Evolutionary conservation across 2,113 vertebrate species (phyloP), one percentile per base, ranked within the genome.

Genomic region (Raja brachyura): DNA sequence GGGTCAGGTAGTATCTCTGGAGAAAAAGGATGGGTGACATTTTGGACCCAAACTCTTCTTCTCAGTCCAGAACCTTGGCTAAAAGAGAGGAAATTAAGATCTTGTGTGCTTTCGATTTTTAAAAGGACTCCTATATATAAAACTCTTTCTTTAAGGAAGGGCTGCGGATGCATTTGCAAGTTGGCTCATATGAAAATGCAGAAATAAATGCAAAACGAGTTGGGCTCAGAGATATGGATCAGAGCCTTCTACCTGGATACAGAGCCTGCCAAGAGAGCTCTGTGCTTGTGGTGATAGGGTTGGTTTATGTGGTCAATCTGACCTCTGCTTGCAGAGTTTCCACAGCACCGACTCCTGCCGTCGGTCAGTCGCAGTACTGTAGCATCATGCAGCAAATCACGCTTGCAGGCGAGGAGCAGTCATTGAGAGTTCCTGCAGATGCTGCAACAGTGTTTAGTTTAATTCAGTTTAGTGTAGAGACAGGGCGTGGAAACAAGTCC

Each of bases 261-360:
- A 14, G 8, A 85, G 54, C 3, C 56, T 0, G 54, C 56, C 81
- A 61, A 20, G n/a, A 14, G 59, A 68, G 61, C 61, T 39, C 31
- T 83, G 59, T 90, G 86, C 66, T 63, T 59, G 66, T 90, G 86
- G n/a, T 39, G 61, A 90, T 68, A 90, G n/a, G n/a, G 14, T 0
- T 90, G 2, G 63, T 90, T 90, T 90, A 90, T 66, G 63, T 90
- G 86, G 86, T 90, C 86, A 39, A 68, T 68, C 31, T 68, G 61
- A 90, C 59, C 86, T 90, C 63, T 68, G 18, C 20, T 0, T 33
- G n/a, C 31, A 39, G 77, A 25, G 33, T 79, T 14, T 79, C 77
- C 33, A 39, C 77, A 9, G 77, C 61, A 68, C 33, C 86, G 31
- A 5, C 14, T 66, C 54, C 28, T 90, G 59, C 85, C 66, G 85